phyloP scores from a whole-genome alignment of 2,113 vertebrate genomes.

The Eupsittula cactorum region DNA sequence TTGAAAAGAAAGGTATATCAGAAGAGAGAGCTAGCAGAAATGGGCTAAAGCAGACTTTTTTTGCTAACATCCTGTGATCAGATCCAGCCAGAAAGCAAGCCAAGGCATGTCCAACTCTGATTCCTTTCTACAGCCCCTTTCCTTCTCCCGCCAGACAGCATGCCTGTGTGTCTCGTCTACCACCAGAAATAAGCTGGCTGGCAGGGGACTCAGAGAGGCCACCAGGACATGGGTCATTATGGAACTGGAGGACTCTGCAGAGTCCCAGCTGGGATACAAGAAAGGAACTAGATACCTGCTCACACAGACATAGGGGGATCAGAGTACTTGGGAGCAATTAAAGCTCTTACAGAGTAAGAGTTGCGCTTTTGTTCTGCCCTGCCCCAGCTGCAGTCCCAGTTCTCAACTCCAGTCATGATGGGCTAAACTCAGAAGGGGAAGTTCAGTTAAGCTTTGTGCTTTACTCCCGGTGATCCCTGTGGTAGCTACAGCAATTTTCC shows the following conservation, averaged over 20 bases:
- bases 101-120: not conserved
- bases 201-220: not conserved
- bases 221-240: not conserved
- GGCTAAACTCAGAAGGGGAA: not conserved
- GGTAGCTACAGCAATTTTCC: not conserved
- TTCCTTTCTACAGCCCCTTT: not conserved
- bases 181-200: not conserved
- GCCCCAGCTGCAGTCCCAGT: not conserved
- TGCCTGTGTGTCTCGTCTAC: not conserved
- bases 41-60: not conserved
- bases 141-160: not conserved
- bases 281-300: not conserved
- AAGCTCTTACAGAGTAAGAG: not conserved
- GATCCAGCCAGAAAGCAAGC: not conserved
- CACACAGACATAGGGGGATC: rapidly evolving
- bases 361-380: not conserved
- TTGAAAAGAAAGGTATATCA: not conserved
- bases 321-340: not conserved
- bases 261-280: not conserved
- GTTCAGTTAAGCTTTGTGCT: not conserved
- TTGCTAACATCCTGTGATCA: not conserved
- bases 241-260: not conserved
- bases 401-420: not conserved
- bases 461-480: not conserved
- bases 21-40: not conserved